These are phyloP conservation scores for Toxotes lorentzi DNA, from an alignment of 2,797 vertebrate genomes.

Conservation along the genomic window DNA sequence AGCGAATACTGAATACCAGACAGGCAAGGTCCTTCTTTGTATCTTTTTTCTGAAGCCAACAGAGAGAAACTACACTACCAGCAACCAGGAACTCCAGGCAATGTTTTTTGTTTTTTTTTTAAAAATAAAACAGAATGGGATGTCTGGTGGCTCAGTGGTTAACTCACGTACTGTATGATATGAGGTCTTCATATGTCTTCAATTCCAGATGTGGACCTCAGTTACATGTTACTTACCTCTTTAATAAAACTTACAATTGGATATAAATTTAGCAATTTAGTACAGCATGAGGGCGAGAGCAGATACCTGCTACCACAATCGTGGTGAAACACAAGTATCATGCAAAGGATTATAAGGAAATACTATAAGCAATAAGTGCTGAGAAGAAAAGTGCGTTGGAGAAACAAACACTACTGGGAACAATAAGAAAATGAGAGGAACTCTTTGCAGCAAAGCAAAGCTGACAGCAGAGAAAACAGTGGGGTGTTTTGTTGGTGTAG, in stretches of 20 bases:
- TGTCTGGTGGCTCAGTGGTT: background rate
- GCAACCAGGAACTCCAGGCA: background rate
- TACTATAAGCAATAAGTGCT: background rate
- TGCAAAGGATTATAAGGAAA: background rate
- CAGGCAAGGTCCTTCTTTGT: constrained; percentile 6
- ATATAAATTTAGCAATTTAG: background rate
- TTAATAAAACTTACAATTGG: background rate
- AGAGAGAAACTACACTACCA: background rate
- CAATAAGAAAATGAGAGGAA: background rate
- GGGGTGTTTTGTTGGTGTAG: background rate
- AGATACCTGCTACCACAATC: background rate
- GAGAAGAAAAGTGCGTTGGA: background rate
- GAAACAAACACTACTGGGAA: background rate
- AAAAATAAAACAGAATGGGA: background rate
- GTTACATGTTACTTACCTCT: background rate
- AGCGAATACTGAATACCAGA: background rate
- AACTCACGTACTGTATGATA: background rate
- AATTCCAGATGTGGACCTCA: no score
- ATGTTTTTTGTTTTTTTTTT: background rate
- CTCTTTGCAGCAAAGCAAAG: background rate
- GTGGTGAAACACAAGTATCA: background rate
- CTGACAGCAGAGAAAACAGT: background rate
- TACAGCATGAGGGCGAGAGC: background rate
- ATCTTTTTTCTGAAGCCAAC: background rate
- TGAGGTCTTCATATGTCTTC: background rate